Base-by-base conservation (phyloP, 2,888 invertebrate genomes). In the Limenitis camilla region DNA sequence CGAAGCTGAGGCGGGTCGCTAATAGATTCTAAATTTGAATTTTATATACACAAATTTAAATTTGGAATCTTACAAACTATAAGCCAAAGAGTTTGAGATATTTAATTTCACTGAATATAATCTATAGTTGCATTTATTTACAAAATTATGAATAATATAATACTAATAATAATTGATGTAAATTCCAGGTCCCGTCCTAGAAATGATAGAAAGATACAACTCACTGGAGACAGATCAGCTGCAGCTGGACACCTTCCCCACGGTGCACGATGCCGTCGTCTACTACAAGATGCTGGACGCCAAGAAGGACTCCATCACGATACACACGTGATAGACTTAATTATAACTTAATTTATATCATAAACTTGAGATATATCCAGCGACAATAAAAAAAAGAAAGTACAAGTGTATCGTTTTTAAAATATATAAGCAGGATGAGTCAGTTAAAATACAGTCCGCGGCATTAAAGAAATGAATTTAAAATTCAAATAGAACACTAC, bases 201-300 rank as follows among this genome's bases (percentile, higher is more conserved):
- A 92, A 69, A 91, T 88, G 76, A 90, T 92, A 63, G 89, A 88
- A 43, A 87, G 81, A 58, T 92, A 89, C 79, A 90, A 91, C 71
- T 73, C 79, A 0, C 69, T 89, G 40, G 89, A 91, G 58, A 60
- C 79, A 0, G 89, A 89, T 44, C 75, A 85, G 32, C 80, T 89
- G 9, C 83, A 87, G 31, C 78, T 92, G 61, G 86, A 87, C 49
- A 89, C 90, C 10, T 93, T 92, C 69, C 92, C 93, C 0, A 92
- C 92, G 0, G 89, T 92, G 0, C 92, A 92, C 68, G 93, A 93
- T 70, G 92, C 93, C 0, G 91, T 93, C 4, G 78, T 90, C 0
- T 88, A 73, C 61, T 80, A 76, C 71, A 76, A 76, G 52, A 67
- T 78, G 33, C 49, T 70, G 6, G 69, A 76, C 35, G 43, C 59